Percentiles rank a stretch among this genome's conserved stretches.
Conservation (phyloP, 2,113 vertebrate species). For the Egretta garzetta region DNA sequence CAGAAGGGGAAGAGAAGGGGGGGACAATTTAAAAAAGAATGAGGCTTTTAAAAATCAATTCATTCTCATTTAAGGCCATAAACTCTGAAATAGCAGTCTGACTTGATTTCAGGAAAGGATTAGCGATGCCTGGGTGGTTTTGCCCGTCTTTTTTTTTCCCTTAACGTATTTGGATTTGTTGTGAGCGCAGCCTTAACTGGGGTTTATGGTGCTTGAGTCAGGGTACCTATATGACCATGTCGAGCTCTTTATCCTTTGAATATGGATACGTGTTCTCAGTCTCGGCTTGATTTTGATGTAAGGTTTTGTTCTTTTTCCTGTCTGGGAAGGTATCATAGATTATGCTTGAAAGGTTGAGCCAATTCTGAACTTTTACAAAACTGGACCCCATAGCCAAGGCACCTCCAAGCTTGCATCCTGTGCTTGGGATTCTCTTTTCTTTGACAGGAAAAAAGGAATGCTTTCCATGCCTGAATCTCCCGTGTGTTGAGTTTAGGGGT, state of each 20-base stretch:
- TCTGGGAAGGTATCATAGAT: not conserved
- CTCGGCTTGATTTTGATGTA: not conserved
- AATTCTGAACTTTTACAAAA: not conserved
- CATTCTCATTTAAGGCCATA: conserved; percentile 5
- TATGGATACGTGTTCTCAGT: not conserved
- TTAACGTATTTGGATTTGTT: not conserved
- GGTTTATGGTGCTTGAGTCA: not conserved
- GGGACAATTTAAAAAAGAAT: not conserved
- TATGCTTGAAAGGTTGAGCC: not conserved
- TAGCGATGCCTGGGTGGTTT: not conserved
- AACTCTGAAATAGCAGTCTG: not conserved
- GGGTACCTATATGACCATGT: not conserved
- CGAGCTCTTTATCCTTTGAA: not conserved
- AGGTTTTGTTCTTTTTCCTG: not conserved
- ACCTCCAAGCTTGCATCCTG: not conserved
- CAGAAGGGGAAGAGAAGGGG: not conserved
- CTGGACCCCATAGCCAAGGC: not conserved
- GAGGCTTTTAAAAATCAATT: conserved; percentile 10
- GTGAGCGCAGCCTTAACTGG: not conserved
- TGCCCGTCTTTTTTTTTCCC: not conserved
- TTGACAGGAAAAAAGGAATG: not conserved
- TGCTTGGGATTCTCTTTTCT: not conserved
- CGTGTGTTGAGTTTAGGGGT: accelerated
- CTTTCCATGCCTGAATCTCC: not conserved
- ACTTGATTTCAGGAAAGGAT: conserved; percentile 3